phyloP scores from a whole-genome alignment of 2,888 invertebrate genomes.

The Criorhina ranunculi region DNA sequence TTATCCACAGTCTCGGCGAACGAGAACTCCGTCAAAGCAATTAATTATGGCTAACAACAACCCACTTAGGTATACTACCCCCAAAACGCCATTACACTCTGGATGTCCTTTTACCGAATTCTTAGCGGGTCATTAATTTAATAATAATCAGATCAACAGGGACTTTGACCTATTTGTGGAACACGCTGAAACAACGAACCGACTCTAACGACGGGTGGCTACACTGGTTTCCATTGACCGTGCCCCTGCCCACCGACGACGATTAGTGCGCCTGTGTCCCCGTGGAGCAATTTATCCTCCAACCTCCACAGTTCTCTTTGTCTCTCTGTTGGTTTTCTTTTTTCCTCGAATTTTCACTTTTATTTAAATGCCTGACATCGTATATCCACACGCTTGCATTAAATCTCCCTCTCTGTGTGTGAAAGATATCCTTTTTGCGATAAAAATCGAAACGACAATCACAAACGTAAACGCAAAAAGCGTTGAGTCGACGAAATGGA shows the following conservation, averaged over 20 bases:
- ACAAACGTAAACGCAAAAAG: slow-evolving; percentile 75
- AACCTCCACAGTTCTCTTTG: slow-evolving; percentile 17
- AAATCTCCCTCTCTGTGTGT: slow-evolving; percentile 46
- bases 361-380: slow-evolving; percentile 53
- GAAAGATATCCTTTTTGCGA: slow-evolving; percentile 61
- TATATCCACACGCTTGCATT: slow-evolving; percentile 58
- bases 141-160: slow-evolving; percentile 76
- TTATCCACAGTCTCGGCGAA: slow-evolving; percentile 48
- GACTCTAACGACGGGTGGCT: slow-evolving; percentile 51
- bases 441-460: slow-evolving; percentile 73
- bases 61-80: slow-evolving; percentile 36
- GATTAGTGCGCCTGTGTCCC: slow-evolving; percentile 54
- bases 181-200: slow-evolving; percentile 56
- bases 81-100: slow-evolving; percentile 48
- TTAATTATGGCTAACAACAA: slow-evolving; percentile 72
- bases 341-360: slow-evolving; percentile 41
- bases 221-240: slow-evolving; percentile 23
- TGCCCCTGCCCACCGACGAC: slow-evolving; percentile 35
- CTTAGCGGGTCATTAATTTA: slow-evolving; percentile 76
- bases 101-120: slow-evolving; percentile 74
- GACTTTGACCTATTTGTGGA: slow-evolving; percentile 73
- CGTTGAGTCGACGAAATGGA: slow-evolving; percentile 76
- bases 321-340: neutral
- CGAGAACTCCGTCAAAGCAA: slow-evolving; percentile 54
- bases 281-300: slow-evolving; percentile 55